A percentile compares a stretch with the other conserved stretches of the same genome.
Conservation (phyloP, 2,888 invertebrate genomes). For the Ormia ochracea region DNA sequence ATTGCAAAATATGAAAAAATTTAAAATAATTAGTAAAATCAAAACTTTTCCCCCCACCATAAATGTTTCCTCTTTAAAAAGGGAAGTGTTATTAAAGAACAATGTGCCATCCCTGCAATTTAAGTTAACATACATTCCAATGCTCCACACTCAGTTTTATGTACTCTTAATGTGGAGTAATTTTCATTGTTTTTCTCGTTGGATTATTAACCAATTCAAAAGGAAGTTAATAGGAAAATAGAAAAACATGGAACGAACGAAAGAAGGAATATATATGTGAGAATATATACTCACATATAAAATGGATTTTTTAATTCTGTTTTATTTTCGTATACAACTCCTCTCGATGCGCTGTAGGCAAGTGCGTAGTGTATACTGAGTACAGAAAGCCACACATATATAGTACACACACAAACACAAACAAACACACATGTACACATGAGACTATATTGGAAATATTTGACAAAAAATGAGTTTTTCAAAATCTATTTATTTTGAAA, state of each 20-base stretch:
- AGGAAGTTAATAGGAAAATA: constrained; percentile 23
- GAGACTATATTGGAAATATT: neutral
- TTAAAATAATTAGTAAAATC: too few species aligned
- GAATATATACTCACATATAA: constrained; percentile 17
- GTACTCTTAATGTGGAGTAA: constrained; percentile 1
- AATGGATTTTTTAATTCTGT: too few species aligned
- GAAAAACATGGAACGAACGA: neutral
- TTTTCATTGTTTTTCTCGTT: constrained; percentile 19
- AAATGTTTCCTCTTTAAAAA: too few species aligned
- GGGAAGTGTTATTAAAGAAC: too few species aligned
- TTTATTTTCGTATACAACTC: constrained; percentile 34
- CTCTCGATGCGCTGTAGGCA: constrained; percentile 55
- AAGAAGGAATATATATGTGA: too few species aligned
- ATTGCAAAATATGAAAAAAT: too few species aligned
- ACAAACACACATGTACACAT: constrained; percentile 31
- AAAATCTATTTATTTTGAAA: constrained; percentile 4
- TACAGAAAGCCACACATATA: constrained; percentile 12
- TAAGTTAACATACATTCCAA: neutral
- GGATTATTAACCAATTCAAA: constrained; percentile 48
- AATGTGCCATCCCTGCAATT: constrained; percentile 5
- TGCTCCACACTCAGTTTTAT: neutral
- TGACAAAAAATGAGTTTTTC: neutral
- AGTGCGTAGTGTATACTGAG: constrained; percentile 47
- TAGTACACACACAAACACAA: constrained; percentile 10
- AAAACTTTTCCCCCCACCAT: too few species aligned